phyloP scores from a whole-genome alignment of 2,113 vertebrate species.

The Struthio camelus region DNA sequence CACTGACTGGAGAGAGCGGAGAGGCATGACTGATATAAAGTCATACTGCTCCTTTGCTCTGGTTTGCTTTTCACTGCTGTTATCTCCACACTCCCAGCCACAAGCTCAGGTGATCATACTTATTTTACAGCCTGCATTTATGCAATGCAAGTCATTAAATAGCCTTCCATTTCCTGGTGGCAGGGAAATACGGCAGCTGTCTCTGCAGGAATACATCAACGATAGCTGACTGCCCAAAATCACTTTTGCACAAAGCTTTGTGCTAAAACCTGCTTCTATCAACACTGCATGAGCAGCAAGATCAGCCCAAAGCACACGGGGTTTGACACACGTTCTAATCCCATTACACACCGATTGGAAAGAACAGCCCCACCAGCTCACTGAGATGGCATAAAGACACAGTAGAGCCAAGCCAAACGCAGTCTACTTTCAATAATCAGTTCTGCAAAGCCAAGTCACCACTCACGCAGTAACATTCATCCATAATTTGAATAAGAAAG shows the following conservation, averaged over 20 bases:
- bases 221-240: neutral
- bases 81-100: accelerated
- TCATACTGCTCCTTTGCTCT: accelerated
- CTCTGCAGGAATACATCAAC: neutral
- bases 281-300: neutral
- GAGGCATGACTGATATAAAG: neutral
- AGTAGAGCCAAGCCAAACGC: neutral
- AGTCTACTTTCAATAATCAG: neutral
- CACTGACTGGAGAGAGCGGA: neutral
- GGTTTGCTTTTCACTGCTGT: neutral
- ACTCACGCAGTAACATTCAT: neutral
- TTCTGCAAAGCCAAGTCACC: neutral
- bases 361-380: neutral
- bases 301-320: neutral
- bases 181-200: neutral
- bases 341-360: neutral
- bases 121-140: neutral
- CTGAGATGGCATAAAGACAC: neutral
- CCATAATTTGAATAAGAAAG: neutral
- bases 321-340: neutral
- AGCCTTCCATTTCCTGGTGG: neutral
- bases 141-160: neutral
- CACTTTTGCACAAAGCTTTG: neutral
- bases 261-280: neutral
- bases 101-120: neutral